These are phyloP conservation scores for Drosophila gunungcola DNA, from an alignment of 1,140 invertebrate genomes.

Conservation along the genomic window DNA sequence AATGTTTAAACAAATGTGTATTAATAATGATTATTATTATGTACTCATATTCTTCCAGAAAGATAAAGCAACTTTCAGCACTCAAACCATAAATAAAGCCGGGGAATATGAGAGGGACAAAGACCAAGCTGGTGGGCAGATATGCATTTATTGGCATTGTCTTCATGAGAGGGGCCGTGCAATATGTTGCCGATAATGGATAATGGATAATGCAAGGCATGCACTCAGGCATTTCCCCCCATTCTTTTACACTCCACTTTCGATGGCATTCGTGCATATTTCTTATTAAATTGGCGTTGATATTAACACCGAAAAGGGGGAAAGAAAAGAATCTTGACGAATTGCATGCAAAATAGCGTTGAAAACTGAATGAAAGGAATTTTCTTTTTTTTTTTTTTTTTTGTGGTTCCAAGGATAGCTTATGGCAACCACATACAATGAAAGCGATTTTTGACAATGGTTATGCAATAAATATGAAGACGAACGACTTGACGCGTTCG, in stretches of 20 bases:
- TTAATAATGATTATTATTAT: slow-evolving; percentile 34
- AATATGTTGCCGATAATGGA: slow-evolving; percentile 43
- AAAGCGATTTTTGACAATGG: slow-evolving; percentile 42
- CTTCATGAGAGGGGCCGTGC: slow-evolving; percentile 23
- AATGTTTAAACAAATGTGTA: slow-evolving; percentile 8
- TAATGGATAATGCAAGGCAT: slow-evolving; percentile 41
- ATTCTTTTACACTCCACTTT: not conserved
- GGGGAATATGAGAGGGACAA: not conserved
- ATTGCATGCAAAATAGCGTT: slow-evolving; percentile 36
- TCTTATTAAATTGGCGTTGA: slow-evolving; percentile 51
- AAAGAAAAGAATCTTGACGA: slow-evolving; percentile 40
- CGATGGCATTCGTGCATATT: slow-evolving; percentile 38
- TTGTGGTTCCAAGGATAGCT: not conserved
- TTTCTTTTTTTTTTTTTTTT: not conserved
- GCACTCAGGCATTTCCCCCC: slow-evolving; percentile 3
- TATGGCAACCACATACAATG: slow-evolving; percentile 31
- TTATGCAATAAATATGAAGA: slow-evolving; percentile 51
- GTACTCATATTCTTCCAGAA: slow-evolving; percentile 15
- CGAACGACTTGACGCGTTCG: slow-evolving; percentile 37
- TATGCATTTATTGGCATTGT: slow-evolving; percentile 20
- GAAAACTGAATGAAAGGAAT: not conserved
- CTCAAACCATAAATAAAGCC: slow-evolving; percentile 31
- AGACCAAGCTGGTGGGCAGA: not conserved
- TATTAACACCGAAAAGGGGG: slow-evolving; percentile 30
- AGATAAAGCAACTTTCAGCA: slow-evolving; percentile 37